Conservation (phyloP, 2,113 vertebrate species). For the Pampusana beccarii region DNA sequence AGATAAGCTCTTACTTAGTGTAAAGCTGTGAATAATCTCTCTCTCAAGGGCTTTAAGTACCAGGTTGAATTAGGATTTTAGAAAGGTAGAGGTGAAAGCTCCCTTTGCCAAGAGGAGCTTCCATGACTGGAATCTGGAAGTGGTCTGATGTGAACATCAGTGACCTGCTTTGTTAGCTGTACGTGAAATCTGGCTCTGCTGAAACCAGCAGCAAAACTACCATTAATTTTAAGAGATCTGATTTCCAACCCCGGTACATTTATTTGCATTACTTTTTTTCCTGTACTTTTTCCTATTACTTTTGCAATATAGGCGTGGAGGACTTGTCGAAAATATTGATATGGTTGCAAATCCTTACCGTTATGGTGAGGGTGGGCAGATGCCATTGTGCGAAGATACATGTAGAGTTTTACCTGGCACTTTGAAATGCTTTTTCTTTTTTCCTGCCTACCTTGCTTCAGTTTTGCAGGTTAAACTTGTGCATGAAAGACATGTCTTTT, state of each 20-base stretch:
- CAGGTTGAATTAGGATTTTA: neutral
- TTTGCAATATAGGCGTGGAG: neutral
- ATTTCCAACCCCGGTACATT: neutral
- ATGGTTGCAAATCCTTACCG: neutral
- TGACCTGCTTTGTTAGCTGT: neutral
- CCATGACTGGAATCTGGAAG: neutral
- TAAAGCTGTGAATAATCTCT: neutral
- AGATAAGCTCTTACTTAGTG: neutral
- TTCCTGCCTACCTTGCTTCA: neutral
- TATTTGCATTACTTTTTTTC: neutral
- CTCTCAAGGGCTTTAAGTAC: neutral
- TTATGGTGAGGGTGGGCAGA: neutral
- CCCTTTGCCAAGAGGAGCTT: neutral
- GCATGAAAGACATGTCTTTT: neutral
- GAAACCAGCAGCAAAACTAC: neutral
- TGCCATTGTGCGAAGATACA: neutral
- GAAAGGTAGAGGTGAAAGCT: neutral
- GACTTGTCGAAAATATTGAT: neutral
- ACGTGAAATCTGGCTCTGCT: neutral
- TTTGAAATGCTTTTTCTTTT: slow-evolving; percentile 6
- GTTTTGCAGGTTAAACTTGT: neutral
- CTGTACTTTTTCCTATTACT: neutral
- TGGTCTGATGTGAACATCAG: neutral
- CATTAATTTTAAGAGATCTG: neutral
- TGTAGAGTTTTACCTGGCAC: neutral